Evolutionary conservation across 37 sponge, comb jelly and placozoan species (phyloP).

Genomic region (Diacarnus erythraeanus): DNA sequence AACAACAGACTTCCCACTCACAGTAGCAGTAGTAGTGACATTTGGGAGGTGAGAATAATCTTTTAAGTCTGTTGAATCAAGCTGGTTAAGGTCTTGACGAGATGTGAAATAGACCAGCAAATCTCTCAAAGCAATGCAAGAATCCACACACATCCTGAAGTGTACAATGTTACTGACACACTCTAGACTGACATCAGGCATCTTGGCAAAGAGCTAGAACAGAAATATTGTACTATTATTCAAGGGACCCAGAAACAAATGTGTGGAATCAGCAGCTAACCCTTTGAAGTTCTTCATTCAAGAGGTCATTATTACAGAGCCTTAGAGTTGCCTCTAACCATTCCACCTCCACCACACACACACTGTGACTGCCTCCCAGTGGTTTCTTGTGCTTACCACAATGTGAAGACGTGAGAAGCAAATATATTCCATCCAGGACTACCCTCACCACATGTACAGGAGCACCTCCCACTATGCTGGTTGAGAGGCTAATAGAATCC

Average conservation of each 20-base stretch:
- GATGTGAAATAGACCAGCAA: conserved; percentile 77
- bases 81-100: conserved; percentile 53
- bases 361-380: background rate
- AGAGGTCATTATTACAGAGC: conserved; percentile 40
- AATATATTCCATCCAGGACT: conserved; percentile 40
- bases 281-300: conserved; percentile 30
- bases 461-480: conserved; percentile 69
- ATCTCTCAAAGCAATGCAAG: conserved; percentile 82
- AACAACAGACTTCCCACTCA: no score
- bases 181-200: conserved; percentile 68
- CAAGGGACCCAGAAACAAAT: background rate
- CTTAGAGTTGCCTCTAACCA: conserved; percentile 65
- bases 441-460: conserved; percentile 64
- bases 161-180: conserved; percentile 69
- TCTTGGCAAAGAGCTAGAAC: conserved; percentile 30
- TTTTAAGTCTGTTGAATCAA: background rate
- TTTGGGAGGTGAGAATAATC: background rate
- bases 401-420: conserved; percentile 40
- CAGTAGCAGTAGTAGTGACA: background rate
- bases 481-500: conserved; percentile 64
- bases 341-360: conserved; percentile 87
- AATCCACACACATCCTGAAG: conserved; percentile 89
- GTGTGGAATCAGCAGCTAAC: background rate
- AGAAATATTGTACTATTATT: no score
- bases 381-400: background rate